Evolutionary conservation across 2,113 vertebrate genomes (phyloP), one percentile per base, ranked within the genome.

Genomic region (Xiphorhynchus elegans): DNA sequence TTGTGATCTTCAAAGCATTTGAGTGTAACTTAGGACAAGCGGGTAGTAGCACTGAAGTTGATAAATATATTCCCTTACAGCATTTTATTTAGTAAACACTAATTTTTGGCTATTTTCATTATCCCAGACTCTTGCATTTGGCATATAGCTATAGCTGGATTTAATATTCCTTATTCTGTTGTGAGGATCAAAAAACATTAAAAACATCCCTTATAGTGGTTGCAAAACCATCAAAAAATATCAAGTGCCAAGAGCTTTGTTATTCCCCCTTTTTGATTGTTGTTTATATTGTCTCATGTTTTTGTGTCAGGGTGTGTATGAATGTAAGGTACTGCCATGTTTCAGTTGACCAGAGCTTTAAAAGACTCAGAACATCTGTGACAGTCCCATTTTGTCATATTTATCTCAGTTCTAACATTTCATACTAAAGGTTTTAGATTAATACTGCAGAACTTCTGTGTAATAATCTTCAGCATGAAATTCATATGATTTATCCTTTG

Each of bases 341-440:
- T 95, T 87, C 19, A 31, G 44, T 67, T 95, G 29, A 66, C 44
- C 4, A 33, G n/a, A 90, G 9, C 75, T 94, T 68, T 91, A 26
- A 67, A 78, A 87, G 67, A 93, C 40, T 15, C 23, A 47, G 31
- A 69, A 40, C 46, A 67, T 92, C 67, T 96, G 77, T 58, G 68
- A 68, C 89, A 93, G 9, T 70, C 89, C 76, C 26, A 52, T 96
- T 97, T 95, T 95, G 88, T 95, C 20, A 82, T 85, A 80, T 89
- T 93, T 96, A 66, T 94, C 40, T 90, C 69, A 87, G 13, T 96
- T 95, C 79, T 74, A 91, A 76, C 9, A 37, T 96, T 96, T 96
- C 73, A 79, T 93, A 50, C 67, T 78, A 92, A 95, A 95, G 58
- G 31, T 87, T 95, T 97, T 90, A 83, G 58, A 74, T 91, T 95